These are phyloP conservation scores for Euglossa dilemma DNA, from an alignment of 1,140 invertebrate species.

Conservation along the genomic window DNA sequence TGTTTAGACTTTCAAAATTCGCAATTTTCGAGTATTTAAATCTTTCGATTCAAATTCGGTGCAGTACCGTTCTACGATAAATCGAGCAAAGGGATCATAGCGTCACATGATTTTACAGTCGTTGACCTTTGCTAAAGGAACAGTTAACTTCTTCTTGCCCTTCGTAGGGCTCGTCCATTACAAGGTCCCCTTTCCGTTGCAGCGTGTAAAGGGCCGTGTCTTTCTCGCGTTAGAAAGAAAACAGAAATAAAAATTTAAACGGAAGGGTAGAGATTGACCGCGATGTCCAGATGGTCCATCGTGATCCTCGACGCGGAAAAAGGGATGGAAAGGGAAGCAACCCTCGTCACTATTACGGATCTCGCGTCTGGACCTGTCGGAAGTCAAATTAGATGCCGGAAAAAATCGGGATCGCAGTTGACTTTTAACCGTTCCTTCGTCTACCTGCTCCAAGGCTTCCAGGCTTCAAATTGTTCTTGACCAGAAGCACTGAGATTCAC, in stretches of 20 bases:
- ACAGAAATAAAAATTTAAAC: background rate
- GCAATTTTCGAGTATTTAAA: too few relatives aligned
- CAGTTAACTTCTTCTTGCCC: background rate
- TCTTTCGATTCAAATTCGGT: too few relatives aligned
- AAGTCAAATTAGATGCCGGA: constrained; percentile 35
- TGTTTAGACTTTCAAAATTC: too few relatives aligned
- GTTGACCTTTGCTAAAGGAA: too few relatives aligned
- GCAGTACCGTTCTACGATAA: too few relatives aligned
- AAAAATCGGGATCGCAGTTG: constrained; percentile 17
- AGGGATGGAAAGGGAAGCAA: constrained; percentile 14
- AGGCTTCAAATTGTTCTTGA: background rate
- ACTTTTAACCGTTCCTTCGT: constrained; percentile 41
- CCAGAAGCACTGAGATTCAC: too few relatives aligned
- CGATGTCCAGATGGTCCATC: constrained; percentile 46
- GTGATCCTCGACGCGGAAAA: background rate
- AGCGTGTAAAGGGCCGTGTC: background rate
- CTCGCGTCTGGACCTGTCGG: constrained; percentile 31
- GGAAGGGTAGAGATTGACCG: constrained; percentile 32
- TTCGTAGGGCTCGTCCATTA: background rate
- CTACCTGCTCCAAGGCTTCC: constrained; percentile 21
- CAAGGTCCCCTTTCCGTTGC: background rate
- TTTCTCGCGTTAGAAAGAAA: background rate
- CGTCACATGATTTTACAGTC: too few relatives aligned
- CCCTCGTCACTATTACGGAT: constrained; percentile 19
- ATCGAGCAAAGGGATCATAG: too few relatives aligned